phyloP scores from a whole-genome alignment of 2,797 vertebrate genomes.

The Danio kyathit region DNA sequence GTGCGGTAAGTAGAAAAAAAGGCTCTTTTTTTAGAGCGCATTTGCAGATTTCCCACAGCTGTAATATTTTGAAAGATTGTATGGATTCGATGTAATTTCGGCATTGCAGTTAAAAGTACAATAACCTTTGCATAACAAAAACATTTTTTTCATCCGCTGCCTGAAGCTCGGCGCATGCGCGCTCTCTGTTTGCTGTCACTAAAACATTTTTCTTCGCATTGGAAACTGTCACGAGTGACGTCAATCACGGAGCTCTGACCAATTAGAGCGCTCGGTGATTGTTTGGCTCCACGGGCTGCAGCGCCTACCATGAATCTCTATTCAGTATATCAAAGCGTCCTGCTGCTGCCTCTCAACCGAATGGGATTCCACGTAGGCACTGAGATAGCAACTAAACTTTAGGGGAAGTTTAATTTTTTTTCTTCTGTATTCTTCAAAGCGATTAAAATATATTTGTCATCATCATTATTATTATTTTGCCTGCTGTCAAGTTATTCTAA shows the following conservation, averaged over 20 bases:
- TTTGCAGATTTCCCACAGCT: constrained; percentile 53
- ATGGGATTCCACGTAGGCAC: constrained; percentile 90
- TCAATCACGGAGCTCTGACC: constrained; percentile 85
- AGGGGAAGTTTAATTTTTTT: constrained; percentile 73
- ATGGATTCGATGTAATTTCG: constrained; percentile 71
- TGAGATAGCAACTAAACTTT: constrained; percentile 84
- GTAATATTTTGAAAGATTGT: constrained; percentile 57
- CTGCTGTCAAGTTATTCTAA: constrained; percentile 90
- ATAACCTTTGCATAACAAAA: constrained; percentile 83
- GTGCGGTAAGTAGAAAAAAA: neutral
- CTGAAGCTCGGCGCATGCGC: constrained; percentile 83
- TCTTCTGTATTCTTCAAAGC: constrained; percentile 75
- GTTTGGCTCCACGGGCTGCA: constrained; percentile 89
- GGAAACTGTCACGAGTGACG: constrained; percentile 92
- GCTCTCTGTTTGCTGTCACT: constrained; percentile 73
- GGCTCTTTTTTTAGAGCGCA: constrained; percentile 9
- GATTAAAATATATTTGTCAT: constrained; percentile 89
- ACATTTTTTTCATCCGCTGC: constrained; percentile 66
- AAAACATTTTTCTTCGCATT: constrained; percentile 86
- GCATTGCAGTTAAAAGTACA: constrained; percentile 73
- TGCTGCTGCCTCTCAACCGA: constrained; percentile 89
- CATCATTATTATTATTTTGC: constrained; percentile 88
- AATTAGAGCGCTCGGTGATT: constrained; percentile 88
- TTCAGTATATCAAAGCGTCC: constrained; percentile 91
- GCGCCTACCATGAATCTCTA: constrained; percentile 89